Evolutionary conservation across 2,888 invertebrate genomes (phyloP).

Genomic region (Pachliopta kotzebuea): DNA sequence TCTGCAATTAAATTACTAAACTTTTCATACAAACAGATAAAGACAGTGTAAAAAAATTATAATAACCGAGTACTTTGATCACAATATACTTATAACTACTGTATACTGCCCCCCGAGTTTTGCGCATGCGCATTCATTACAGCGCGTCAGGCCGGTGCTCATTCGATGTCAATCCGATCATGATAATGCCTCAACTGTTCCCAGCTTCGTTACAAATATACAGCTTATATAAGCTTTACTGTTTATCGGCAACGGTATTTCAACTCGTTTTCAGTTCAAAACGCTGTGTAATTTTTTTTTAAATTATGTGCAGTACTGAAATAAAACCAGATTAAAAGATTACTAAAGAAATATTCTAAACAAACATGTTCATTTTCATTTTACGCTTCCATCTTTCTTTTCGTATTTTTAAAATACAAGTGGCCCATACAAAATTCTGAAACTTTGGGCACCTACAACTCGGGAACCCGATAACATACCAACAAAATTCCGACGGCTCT

Average conservation of each 20-base stretch:
- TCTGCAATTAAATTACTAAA: too few species aligned
- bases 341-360: too few species aligned
- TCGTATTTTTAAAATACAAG: too few species aligned
- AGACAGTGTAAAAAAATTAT: neutral
- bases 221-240: constrained; percentile 26
- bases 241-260: constrained; percentile 28
- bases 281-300: neutral
- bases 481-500: too few species aligned
- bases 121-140: constrained; percentile 35
- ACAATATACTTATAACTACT: neutral
- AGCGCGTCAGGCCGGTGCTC: constrained; percentile 33
- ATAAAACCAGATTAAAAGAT: neutral
- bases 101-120: constrained; percentile 20
- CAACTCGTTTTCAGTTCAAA: constrained; percentile 10
- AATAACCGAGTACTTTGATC: neutral
- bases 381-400: too few species aligned
- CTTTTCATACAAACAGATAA: too few species aligned
- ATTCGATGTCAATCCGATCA: constrained; percentile 39
- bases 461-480: too few species aligned
- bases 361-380: too few species aligned
- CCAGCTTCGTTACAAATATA: constrained; percentile 22
- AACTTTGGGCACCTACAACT: too few species aligned
- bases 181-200: constrained; percentile 26
- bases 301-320: neutral
- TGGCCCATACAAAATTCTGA: too few species aligned